These are phyloP conservation scores for Branchinecta lynchi DNA, from an alignment of 1,140 invertebrate species.

Conservation along the genomic window DNA sequence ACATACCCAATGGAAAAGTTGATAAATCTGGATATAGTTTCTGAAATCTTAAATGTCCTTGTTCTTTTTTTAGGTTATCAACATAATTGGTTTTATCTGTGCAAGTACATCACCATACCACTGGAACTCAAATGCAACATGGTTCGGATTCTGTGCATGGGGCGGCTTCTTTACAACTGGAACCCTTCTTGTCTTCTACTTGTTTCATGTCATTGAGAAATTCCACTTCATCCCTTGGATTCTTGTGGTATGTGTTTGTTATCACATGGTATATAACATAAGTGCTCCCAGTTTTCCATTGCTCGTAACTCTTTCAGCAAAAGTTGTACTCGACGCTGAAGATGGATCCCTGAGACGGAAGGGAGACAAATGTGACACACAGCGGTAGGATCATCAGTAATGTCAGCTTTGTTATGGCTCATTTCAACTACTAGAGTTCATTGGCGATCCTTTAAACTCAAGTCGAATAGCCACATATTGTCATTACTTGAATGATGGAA, in stretches of 20 bases:
- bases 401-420: too few relatives aligned
- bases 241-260: conserved; percentile 47
- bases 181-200: conserved; percentile 58
- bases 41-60: conserved; percentile 11
- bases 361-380: too few relatives aligned
- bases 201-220: conserved; percentile 71
- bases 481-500: too few relatives aligned
- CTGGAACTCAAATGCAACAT: conserved; percentile 39
- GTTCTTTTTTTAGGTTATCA: conserved; percentile 44
- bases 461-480: too few relatives aligned
- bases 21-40: too few relatives aligned
- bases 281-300: neutral
- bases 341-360: too few relatives aligned
- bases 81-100: conserved; percentile 67
- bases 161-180: conserved; percentile 69
- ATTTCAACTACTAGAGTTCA: too few relatives aligned
- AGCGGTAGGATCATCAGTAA: too few relatives aligned
- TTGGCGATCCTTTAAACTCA: too few relatives aligned
- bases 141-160: conserved; percentile 68
- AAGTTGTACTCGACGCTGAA: too few relatives aligned
- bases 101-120: conserved; percentile 43
- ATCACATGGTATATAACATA: too few relatives aligned
- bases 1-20: too few relatives aligned
- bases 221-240: conserved; percentile 72
- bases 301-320: neutral